A percentile compares a stretch with the other conserved stretches of the same genome.
Conservation (phyloP, 2,113 vertebrate species). For the Meleagris gallopavo region DNA sequence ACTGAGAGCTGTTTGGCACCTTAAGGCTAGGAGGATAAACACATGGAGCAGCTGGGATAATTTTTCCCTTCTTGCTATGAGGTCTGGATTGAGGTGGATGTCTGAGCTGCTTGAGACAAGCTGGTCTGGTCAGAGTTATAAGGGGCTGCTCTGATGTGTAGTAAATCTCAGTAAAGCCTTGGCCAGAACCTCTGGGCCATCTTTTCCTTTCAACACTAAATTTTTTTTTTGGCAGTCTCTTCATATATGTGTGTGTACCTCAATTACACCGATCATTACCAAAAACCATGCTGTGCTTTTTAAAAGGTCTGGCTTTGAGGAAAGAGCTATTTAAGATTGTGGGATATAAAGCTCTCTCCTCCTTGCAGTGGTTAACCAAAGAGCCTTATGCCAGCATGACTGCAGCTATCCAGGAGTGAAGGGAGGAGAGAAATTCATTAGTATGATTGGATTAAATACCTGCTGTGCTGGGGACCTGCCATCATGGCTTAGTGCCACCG, state of each 20-base stretch:
- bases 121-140: not conserved
- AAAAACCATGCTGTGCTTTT: not conserved
- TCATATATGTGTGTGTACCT: not conserved
- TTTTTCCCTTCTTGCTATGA: not conserved
- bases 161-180: not conserved
- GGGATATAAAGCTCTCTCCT: not conserved
- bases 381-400: not conserved
- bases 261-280: not conserved
- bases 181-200: not conserved
- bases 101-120: not conserved
- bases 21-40: not conserved
- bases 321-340: not conserved
- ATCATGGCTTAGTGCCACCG: not conserved
- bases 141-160: not conserved
- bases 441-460: not conserved
- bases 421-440: not conserved
- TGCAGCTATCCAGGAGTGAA: not conserved
- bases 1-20: not conserved
- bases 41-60: not conserved
- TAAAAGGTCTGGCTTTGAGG: conserved; percentile 3
- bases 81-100: not conserved
- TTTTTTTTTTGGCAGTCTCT: not conserved
- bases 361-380: not conserved
- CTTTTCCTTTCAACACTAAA: not conserved
- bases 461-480: conserved; percentile 23